phyloP scores from a whole-genome alignment of 2,797 vertebrate species.

The Micrastur ruficollis region DNA sequence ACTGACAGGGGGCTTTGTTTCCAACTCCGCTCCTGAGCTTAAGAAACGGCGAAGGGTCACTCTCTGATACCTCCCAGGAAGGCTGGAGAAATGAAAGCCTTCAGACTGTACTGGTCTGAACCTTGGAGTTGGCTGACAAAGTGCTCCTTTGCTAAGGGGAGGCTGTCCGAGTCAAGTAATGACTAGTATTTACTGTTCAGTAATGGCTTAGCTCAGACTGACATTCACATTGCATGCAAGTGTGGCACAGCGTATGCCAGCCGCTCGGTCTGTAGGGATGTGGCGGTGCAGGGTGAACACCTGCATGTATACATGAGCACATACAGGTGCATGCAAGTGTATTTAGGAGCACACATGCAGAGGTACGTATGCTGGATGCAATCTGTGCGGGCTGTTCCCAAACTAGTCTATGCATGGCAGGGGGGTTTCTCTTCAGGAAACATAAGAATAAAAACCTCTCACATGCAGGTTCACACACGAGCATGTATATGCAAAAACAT shows the following conservation, averaged over 20 bases:
- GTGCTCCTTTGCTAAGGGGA: background rate
- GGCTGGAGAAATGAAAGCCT: background rate
- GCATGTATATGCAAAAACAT: background rate
- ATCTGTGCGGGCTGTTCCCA: background rate
- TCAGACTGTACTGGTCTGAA: background rate
- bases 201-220: background rate
- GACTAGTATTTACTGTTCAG: background rate
- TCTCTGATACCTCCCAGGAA: background rate
- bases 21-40: background rate
- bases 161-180: background rate
- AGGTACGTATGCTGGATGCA: accelerated
- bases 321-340: accelerated
- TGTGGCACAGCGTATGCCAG: background rate
- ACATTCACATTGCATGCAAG: background rate
- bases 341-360: accelerated
- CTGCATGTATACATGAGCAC: background rate
- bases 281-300: background rate
- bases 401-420: background rate
- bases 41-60: background rate
- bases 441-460: background rate
- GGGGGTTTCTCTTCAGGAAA: background rate
- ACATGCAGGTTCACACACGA: background rate
- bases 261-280: accelerated
- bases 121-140: background rate
- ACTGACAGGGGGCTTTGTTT: background rate